Percentiles rank a stretch among this genome's conserved stretches.
Evolutionary conservation across 2,888 invertebrate species (phyloP).

Genomic region (Synergus japonicus): DNA sequence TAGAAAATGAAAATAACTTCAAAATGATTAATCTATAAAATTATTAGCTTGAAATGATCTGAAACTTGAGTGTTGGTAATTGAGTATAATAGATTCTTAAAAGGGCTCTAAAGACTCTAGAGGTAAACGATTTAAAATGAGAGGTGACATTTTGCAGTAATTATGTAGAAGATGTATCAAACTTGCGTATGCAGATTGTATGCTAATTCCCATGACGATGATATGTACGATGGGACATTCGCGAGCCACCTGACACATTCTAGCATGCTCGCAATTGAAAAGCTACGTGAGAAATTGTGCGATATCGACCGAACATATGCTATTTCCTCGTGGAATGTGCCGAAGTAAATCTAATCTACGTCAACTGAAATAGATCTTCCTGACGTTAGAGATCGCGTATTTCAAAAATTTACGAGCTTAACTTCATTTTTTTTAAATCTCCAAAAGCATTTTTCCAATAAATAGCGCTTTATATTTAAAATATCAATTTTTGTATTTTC

Average conservation of each 20-base stretch:
- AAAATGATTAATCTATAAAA: conserved; percentile 12
- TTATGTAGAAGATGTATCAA: conserved; percentile 36
- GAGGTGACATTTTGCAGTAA: conserved; percentile 24
- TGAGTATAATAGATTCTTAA: conserved; percentile 8
- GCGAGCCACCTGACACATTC: background rate
- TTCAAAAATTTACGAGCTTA: background rate
- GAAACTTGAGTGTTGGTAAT: background rate
- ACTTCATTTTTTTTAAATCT: background rate
- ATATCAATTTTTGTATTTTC: background rate
- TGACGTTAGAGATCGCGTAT: background rate
- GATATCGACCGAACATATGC: conserved; percentile 16
- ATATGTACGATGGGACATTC: conserved; percentile 25
- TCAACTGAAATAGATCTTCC: conserved; percentile 17
- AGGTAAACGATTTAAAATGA: conserved; percentile 37
- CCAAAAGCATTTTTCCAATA: background rate
- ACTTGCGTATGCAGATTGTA: conserved; percentile 29
- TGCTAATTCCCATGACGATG: conserved; percentile 36
- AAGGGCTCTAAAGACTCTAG: background rate
- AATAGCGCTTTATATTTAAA: background rate
- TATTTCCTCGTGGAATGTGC: conserved; percentile 35
- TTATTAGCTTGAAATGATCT: conserved; percentile 8
- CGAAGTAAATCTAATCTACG: conserved; percentile 32
- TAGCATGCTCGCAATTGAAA: background rate
- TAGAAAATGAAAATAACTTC: conserved; percentile 1
- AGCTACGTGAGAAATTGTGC: conserved; percentile 29